Evolutionary conservation across 2,113 vertebrate species (phyloP).

Genomic region (Melanerpes aurifrons): DNA sequence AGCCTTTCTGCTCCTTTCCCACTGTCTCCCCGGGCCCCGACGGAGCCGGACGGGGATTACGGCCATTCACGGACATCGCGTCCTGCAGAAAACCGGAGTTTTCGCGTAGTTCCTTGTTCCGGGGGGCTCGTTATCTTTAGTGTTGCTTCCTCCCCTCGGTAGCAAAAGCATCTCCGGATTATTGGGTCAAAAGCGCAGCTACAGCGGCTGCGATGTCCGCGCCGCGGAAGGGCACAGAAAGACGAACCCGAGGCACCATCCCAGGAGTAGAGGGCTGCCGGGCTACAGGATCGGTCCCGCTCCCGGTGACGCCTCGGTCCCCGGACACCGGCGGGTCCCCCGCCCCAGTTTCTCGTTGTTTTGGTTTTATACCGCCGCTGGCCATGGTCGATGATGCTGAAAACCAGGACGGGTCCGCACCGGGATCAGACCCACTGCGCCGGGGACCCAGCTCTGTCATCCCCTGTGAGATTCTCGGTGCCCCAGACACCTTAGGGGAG

Average conservation of each 20-base stretch:
- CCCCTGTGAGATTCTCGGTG: neutral
- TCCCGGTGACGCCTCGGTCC: constrained; percentile 57
- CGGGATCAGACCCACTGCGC: no score
- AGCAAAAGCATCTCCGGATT: neutral
- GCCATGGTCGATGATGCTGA: neutral
- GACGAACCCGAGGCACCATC: neutral
- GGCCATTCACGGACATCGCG: neutral
- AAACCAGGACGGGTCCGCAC: neutral
- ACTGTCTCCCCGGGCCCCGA: neutral
- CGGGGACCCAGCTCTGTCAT: no score
- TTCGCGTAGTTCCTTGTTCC: neutral
- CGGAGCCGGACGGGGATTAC: neutral
- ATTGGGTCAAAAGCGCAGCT: neutral
- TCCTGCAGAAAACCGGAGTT: neutral
- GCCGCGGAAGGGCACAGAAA: neutral
- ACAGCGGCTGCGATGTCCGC: neutral
- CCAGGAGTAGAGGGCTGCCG: neutral
- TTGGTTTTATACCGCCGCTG: constrained; percentile 62
- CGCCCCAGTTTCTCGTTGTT: neutral
- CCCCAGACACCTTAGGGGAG: neutral
- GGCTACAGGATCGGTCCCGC: neutral
- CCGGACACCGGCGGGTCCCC: constrained; percentile 64
- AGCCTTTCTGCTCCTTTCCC: neutral
- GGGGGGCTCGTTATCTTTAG: neutral
- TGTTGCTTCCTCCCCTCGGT: neutral